Percentiles rank a stretch among this genome's conserved stretches.
Conservation (phyloP, 2,797 vertebrate species). For the Miichthys miiuy region DNA sequence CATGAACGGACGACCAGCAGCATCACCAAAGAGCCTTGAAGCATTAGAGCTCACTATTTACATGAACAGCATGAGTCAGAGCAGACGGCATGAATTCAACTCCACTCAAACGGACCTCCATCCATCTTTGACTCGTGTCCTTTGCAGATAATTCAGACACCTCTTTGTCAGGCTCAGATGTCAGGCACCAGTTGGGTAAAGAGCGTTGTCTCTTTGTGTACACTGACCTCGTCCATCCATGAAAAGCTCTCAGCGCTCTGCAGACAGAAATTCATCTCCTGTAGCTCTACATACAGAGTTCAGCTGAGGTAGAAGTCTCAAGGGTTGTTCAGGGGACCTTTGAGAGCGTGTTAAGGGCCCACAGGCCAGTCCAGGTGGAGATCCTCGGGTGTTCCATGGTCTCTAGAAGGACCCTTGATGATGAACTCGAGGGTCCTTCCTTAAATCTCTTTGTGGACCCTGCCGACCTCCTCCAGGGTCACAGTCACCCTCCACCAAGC, state of each 20-base stretch:
- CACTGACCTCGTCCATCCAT: conserved; percentile 30
- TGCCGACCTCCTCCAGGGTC: not conserved
- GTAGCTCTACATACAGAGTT: conserved; percentile 20
- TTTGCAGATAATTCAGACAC: not conserved
- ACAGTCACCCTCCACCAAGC: not conserved
- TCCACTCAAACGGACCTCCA: too few relatives aligned
- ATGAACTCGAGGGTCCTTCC: not conserved
- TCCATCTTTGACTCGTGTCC: not conserved
- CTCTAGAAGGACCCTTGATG: not conserved
- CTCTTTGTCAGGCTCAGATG: conserved; percentile 27
- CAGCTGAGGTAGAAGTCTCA: not conserved
- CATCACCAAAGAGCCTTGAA: not conserved
- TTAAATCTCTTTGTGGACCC: not conserved
- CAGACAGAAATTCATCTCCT: too few relatives aligned
- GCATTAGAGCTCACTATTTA: not conserved
- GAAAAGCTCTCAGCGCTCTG: conserved; percentile 29
- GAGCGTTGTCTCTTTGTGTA: too few relatives aligned
- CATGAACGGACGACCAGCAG: not conserved
- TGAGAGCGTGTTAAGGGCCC: too few relatives aligned
- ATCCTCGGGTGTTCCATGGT: not conserved
- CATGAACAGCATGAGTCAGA: not conserved
- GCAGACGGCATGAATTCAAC: too few relatives aligned
- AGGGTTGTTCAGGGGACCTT: not conserved
- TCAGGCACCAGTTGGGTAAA: conserved; percentile 19
- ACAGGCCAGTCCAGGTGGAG: too few relatives aligned